A percentile compares a stretch with the other conserved stretches of the same genome.
These are phyloP conservation scores for Epinephelus lanceolatus DNA, from an alignment of 2,113 vertebrate species.

Conservation along the genomic window DNA sequence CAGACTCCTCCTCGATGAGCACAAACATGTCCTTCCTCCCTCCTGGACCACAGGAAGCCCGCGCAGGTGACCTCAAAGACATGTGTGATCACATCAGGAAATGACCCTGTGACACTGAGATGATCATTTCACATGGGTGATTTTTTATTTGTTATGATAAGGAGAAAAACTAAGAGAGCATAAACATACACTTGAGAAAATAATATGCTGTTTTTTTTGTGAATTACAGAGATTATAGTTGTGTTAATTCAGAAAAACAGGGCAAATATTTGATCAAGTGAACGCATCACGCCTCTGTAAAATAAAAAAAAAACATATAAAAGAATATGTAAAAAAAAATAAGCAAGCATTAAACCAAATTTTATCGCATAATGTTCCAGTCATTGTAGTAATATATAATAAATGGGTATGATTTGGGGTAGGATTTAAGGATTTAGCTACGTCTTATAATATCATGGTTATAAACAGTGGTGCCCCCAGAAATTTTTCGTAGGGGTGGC, in stretches of 20 bases:
- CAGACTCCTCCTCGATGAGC: slow-evolving; percentile 74
- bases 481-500: no score
- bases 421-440: no score
- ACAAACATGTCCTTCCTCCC: slow-evolving; percentile 56
- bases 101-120: neutral
- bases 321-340: neutral
- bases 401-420: neutral
- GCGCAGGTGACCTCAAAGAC: slow-evolving; percentile 58
- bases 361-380: neutral
- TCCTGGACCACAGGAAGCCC: slow-evolving; percentile 30
- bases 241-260: no score
- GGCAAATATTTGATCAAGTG: no score
- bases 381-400: neutral
- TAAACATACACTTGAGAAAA: no score
- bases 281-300: no score
- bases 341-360: neutral
- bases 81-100: slow-evolving; percentile 1
- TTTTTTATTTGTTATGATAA: neutral
- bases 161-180: neutral
- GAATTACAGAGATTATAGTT: no score
- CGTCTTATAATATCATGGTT: no score
- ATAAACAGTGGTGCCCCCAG: neutral
- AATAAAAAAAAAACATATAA: neutral
- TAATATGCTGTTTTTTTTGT: no score
- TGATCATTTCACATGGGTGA: neutral